Evolutionary conservation across 1,140 invertebrate genomes (phyloP), one percentile per base, ranked within the genome.

Genomic region (Drosophila sulfurigaster): DNA sequence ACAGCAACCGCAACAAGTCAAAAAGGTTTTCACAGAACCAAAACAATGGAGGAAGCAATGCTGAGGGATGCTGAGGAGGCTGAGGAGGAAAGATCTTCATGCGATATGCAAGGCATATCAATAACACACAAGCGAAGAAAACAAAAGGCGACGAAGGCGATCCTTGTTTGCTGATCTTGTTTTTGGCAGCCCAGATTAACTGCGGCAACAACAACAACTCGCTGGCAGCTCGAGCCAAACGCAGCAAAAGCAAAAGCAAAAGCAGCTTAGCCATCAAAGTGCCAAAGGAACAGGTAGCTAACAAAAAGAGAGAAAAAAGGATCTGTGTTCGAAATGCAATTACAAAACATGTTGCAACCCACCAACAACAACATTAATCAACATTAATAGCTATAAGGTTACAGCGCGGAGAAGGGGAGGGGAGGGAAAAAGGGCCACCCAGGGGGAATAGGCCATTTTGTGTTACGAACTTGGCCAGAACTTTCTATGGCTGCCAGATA

Each of bases 11-110:
- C 66, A 60, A 80, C 87, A 87, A 91, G 88, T 91, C 88, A 91
- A 91, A 91, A 91, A 91, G 88, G 88, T 87, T 87, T 91, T 91
- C 87, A 91, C 87, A 90, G 86, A 52, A 52, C 38, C 60, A 58
- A 76, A 83, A 88, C 83, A 88, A 88, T 88, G 85, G 69, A 51
- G 68, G 72, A 70, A 83, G 81, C 85, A 81, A 10, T n/a, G 38
- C 10, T n/a, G 28, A 57, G 64, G 63, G 58, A 66, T 59, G 62
- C 66, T 75, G 67, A 69, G 35, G 35, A 38, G 35, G 35, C 7
- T 38, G 6, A 8, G 35, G 7, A 7, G 32, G 32, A 2, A 32
- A 32, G 20, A 25, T 25, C 20, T 25, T 25, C 79, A 76, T 64
- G 13, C 77, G 76, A 81, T 75, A 75, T 58, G 2, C 59, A 30